These are phyloP conservation scores for Protonibea diacanthus DNA, from an alignment of 2,797 vertebrate species.

Conservation along the genomic window DNA sequence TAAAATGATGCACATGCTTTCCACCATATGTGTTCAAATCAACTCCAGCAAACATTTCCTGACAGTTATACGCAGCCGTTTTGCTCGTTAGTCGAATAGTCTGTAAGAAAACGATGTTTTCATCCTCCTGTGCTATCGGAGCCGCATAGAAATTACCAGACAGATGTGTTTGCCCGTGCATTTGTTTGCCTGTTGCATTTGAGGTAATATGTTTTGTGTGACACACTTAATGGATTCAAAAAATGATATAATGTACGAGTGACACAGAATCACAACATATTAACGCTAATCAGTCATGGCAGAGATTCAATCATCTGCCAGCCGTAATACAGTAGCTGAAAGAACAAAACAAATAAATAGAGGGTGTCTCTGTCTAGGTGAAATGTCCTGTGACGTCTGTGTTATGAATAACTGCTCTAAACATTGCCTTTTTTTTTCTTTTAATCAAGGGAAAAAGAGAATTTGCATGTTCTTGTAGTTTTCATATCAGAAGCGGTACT, in stretches of 20 bases:
- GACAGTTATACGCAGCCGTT: background rate
- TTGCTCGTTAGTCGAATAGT: background rate
- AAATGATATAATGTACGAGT: background rate
- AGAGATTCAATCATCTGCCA: conserved; percentile 17
- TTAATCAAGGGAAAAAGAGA: background rate
- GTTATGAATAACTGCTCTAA: background rate
- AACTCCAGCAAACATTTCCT: background rate
- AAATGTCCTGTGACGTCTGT: background rate
- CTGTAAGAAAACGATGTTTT: background rate
- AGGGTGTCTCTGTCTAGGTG: background rate
- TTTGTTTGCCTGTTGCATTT: too few species aligned
- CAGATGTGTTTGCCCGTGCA: conserved; percentile 28
- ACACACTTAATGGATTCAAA: conserved; percentile 24
- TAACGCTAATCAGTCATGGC: conserved; percentile 38
- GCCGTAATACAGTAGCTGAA: conserved; percentile 2
- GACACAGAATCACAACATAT: conserved; percentile 26
- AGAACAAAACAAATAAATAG: conserved; percentile 8
- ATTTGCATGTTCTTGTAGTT: background rate
- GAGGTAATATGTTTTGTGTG: conserved; percentile 8
- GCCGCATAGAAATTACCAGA: conserved; percentile 6
- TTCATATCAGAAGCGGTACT: background rate
- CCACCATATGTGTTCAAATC: too few species aligned
- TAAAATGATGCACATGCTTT: background rate
- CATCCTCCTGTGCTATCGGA: background rate
- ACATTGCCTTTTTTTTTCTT: background rate